Conservation (phyloP, 2,888 invertebrate genomes). For the Quadriops clusia region DNA sequence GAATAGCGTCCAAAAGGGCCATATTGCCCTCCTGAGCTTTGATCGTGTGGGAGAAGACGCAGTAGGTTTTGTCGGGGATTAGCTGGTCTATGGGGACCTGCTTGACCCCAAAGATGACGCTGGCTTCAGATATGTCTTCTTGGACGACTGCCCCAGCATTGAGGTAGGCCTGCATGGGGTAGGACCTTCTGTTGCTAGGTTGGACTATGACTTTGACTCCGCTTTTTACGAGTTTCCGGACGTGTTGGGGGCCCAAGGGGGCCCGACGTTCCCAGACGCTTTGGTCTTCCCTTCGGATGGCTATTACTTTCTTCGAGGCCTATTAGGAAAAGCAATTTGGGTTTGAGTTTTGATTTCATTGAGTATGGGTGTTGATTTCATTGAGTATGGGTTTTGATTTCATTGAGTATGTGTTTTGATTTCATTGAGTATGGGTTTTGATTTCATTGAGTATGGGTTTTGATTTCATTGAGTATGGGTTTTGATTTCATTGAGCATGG, state of each 20-base stretch:
- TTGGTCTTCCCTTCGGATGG: conserved; percentile 83
- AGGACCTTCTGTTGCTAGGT: conserved; percentile 93
- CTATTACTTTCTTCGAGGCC: conserved; percentile 51
- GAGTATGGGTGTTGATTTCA: no score
- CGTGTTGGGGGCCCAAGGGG: conserved; percentile 86
- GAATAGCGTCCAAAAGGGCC: conserved; percentile 88
- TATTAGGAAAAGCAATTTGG: conserved; percentile 10
- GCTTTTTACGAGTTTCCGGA: conserved; percentile 71
- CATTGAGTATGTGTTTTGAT: no score
- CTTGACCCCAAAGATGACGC: conserved; percentile 95
- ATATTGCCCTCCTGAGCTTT: conserved; percentile 98
- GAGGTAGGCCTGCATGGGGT: conserved; percentile 92
- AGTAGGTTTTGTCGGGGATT: conserved; percentile 93
- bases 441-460: no score
- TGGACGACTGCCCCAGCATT: conserved; percentile 86
- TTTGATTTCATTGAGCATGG: no score
- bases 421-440: no score
- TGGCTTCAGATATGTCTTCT: conserved; percentile 94
- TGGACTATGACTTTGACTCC: conserved; percentile 95
- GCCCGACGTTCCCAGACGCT: conserved; percentile 94
- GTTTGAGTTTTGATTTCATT: no score
- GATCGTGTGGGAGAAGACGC: conserved; percentile 98
- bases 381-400: no score
- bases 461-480: no score
- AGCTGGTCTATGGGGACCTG: conserved; percentile 85